Evolutionary conservation across 2,888 invertebrate species (phyloP), one percentile per base, ranked within the genome.

Genomic region (Cephus spinipes): DNA sequence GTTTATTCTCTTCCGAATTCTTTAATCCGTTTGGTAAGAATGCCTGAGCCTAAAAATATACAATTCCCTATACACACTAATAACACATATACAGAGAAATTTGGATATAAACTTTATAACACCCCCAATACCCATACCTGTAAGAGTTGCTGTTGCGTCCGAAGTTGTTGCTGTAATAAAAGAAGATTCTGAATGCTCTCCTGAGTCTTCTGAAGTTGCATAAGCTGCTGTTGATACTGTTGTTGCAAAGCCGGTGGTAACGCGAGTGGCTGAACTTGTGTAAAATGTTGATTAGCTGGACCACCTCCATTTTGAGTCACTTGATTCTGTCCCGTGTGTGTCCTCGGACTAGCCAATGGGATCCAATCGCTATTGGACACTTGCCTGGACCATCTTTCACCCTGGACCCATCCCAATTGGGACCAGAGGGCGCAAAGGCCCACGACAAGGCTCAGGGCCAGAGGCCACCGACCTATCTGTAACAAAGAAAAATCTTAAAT

Each of bases 301-400:
- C 12, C 71, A 9, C 73, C 68, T 9, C 71, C 31, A 69, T 74
- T 77, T 33, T 71, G 71, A 33, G 32, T 9, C 31, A 71, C 1
- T 31, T 71, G 85, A 77, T 76, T 79, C 74, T 83, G 85, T 23
- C 79, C 79, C 69, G 81, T 80, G 36, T 86, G 88, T 40, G 83
- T 79, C 33, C 88, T 85, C 0, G 90, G 90, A 84, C 88, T 86
- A 35, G 91, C 85, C 77, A 91, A 79, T 3, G 91, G 91, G n/a
- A 91, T 91, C 91, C 91, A 91, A 76, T 91, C 91, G 86, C 90
- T 91, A 79, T 89, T 91, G 0, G 90, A 85, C 40, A 89, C 87
- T 79, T 91, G 91, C 73, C 91, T 87, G 40, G 91, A 91, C 91
- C 91, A 91, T 87, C 91, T 86, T 68, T 90, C 88, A 55, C 86